These are phyloP conservation scores for Cossypha niveicapilla DNA, from an alignment of 2,797 vertebrate genomes.

Conservation along the genomic window DNA sequence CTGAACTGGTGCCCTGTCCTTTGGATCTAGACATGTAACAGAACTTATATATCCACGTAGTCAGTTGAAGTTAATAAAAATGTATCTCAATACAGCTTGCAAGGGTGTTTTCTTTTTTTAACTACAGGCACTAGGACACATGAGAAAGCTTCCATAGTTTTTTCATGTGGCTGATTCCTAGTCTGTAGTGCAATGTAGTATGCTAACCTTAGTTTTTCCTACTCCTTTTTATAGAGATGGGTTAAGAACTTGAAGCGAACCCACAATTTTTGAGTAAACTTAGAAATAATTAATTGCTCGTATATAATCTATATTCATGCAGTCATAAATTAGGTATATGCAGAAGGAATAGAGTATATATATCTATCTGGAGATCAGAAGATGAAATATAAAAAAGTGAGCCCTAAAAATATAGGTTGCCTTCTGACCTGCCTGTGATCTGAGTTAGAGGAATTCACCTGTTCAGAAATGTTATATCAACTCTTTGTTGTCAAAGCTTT, in stretches of 20 bases:
- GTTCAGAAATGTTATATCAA: neutral
- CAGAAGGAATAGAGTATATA: neutral
- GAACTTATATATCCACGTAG: accelerated
- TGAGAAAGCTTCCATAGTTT: neutral
- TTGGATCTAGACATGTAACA: neutral
- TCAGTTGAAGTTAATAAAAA: neutral
- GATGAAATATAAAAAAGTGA: neutral
- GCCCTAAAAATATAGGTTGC: neutral
- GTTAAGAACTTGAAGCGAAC: neutral
- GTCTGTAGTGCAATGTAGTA: neutral
- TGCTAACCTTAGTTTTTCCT: neutral
- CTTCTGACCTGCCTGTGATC: neutral
- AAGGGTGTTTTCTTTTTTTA: neutral
- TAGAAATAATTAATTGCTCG: neutral
- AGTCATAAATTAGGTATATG: neutral
- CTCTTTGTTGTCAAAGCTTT: neutral
- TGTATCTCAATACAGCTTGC: neutral
- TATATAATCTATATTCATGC: accelerated
- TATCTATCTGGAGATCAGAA: neutral
- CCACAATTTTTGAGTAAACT: neutral
- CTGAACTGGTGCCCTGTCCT: neutral
- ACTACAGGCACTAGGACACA: neutral
- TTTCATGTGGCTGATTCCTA: neutral
- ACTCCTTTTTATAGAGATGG: neutral
- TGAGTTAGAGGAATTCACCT: neutral